Evolutionary conservation across 2,113 vertebrate species (phyloP).

Genomic region (Chamaetylas fuelleborni): DNA sequence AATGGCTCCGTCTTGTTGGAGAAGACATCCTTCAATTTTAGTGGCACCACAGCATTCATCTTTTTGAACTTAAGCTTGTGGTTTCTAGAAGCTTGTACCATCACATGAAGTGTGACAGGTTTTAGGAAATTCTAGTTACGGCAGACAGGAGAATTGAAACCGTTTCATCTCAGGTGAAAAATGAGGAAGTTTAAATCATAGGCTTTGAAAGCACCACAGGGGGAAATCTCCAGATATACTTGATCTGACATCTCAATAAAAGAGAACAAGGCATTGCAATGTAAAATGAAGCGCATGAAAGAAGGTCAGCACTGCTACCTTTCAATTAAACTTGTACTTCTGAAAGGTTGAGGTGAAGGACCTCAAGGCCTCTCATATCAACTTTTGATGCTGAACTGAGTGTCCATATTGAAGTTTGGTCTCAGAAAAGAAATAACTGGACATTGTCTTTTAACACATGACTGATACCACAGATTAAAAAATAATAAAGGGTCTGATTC

Average conservation of each 20-base stretch:
- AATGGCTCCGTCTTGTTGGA: not conserved
- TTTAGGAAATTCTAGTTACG: constrained; percentile 36
- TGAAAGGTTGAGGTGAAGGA: constrained; percentile 46
- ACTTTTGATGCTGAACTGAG: not conserved
- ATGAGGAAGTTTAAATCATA: constrained; percentile 21
- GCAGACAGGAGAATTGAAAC: constrained; percentile 7
- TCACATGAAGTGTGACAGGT: not conserved
- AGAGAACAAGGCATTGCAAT: constrained; percentile 12
- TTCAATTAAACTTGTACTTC: constrained; percentile 53
- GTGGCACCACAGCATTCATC: not conserved
- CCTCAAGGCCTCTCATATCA: not conserved
- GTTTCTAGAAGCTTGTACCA: not conserved
- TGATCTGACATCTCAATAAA: constrained; percentile 41
- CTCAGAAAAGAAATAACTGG: constrained; percentile 6
- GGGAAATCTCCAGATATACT: constrained; percentile 18
- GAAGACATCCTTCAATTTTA: not conserved
- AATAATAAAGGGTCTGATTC: not conserved
- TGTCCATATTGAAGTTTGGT: not conserved
- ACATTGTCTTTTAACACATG: not conserved
- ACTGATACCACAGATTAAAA: not conserved
- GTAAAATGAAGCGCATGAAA: constrained; percentile 41
- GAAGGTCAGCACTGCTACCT: constrained; percentile 22
- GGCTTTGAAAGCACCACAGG: constrained; percentile 25
- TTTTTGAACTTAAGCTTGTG: not conserved
- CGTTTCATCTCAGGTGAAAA: constrained; percentile 15